Conservation (phyloP, 1,140 invertebrate species). For the Dendrolimus kikuchii region DNA sequence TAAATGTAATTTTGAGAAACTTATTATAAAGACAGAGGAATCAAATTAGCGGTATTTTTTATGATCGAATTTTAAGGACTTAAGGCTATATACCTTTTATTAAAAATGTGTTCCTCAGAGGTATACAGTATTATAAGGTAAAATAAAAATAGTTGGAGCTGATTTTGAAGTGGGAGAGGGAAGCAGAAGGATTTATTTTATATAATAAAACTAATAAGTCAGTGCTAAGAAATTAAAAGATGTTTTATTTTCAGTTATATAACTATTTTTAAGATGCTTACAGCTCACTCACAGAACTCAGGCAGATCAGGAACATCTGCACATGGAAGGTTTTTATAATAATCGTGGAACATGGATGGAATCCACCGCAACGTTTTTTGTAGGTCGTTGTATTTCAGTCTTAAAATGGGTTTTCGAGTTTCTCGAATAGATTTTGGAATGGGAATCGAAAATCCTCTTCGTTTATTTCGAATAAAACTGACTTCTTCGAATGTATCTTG, state of each 20-base stretch:
- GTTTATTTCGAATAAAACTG: too few relatives aligned
- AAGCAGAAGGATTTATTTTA: constrained; percentile 1
- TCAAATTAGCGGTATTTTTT: not conserved
- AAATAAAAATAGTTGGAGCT: constrained; percentile 2
- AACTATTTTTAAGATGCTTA: not conserved
- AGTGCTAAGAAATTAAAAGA: not conserved
- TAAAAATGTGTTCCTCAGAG: not conserved
- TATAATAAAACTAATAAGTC: constrained; percentile 1
- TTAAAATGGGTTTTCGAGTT: constrained; percentile 6
- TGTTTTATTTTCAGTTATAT: too few relatives aligned
- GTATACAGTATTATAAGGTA: constrained; percentile 2
- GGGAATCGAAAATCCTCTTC: too few relatives aligned
- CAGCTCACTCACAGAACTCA: constrained; percentile 1
- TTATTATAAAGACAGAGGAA: not conserved
- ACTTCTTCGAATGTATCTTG: too few relatives aligned
- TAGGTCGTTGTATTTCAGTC: constrained; percentile 11
- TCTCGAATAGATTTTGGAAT: too few relatives aligned
- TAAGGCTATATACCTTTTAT: too few relatives aligned
- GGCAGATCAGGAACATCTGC: constrained; percentile 3
- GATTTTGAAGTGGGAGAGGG: not conserved
- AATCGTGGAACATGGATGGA: too few relatives aligned
- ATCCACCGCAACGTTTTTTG: constrained; percentile 2
- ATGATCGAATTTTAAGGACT: not conserved
- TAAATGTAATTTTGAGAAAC: not conserved
- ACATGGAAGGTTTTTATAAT: constrained; percentile 7